These are phyloP conservation scores for Plutomurus gul DNA, from an alignment of 1,140 invertebrate genomes.

Conservation along the genomic window DNA sequence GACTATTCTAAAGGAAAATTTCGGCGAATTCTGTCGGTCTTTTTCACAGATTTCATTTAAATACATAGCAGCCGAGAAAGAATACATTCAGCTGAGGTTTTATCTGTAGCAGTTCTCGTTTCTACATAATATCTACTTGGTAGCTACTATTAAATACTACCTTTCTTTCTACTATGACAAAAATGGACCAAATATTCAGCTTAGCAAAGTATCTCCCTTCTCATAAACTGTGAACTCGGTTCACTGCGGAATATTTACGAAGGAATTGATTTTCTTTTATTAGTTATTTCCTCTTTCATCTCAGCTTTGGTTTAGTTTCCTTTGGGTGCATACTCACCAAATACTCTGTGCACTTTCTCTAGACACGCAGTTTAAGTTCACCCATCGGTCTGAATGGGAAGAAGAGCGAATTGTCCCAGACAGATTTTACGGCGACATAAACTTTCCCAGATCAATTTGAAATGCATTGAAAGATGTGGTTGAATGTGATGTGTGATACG, in stretches of 20 bases:
- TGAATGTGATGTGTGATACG: not conserved
- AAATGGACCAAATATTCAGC: no score
- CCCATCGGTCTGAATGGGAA: not conserved
- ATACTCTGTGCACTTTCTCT: not conserved
- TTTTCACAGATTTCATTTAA: no score
- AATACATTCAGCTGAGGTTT: no score
- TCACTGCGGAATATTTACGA: not conserved
- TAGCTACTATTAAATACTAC: no score
- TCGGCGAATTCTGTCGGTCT: no score
- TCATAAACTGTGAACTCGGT: not conserved
- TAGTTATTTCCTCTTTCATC: slow-evolving; percentile 19
- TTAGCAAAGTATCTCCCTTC: no score
- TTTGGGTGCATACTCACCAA: not conserved
- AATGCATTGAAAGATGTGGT: not conserved
- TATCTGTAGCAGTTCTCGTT: no score
- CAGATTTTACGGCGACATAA: slow-evolving; percentile 18
- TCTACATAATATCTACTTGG: no score
- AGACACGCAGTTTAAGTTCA: no score
- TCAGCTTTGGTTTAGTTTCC: not conserved
- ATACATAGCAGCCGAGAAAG: no score
- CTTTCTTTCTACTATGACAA: no score
- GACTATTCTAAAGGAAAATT: no score
- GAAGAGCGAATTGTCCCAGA: not conserved
- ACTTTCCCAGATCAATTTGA: not conserved
- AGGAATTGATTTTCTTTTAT: slow-evolving; percentile 18